Evolutionary conservation across 2,797 vertebrate genomes (phyloP).

Genomic region (Protonibea diacanthus): DNA sequence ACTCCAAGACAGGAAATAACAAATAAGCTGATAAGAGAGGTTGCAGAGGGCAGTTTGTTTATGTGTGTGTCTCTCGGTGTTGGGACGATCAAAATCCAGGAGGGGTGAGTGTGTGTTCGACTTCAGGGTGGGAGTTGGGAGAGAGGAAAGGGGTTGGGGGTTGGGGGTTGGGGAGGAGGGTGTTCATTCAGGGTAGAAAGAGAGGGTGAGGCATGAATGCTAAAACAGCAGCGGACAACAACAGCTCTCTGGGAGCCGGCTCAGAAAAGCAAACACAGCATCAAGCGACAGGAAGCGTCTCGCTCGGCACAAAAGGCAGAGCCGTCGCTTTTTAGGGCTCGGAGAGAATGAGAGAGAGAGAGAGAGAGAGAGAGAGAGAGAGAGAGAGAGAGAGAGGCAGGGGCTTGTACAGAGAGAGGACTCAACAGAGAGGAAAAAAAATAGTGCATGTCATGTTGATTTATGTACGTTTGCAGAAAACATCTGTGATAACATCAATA

Average conservation of each 20-base stretch:
- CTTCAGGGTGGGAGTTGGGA: conserved; percentile 42
- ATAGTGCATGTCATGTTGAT: conserved; percentile 16
- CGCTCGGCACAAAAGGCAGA: conserved; percentile 77
- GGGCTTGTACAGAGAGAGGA: conserved; percentile 25
- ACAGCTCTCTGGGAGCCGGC: conserved; percentile 79
- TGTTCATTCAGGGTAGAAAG: conserved; percentile 33
- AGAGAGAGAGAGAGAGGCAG: conserved; percentile 57
- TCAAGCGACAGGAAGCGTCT: conserved; percentile 85
- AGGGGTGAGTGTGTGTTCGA: conserved; percentile 33
- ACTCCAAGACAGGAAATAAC: conserved; percentile 40
- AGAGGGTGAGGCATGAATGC: conserved; percentile 74
- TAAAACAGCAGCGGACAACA: conserved; percentile 83
- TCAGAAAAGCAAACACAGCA: conserved; percentile 87
- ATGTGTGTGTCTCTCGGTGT: conserved; percentile 15
- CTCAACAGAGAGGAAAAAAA: conserved; percentile 19
- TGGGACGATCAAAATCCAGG: conserved; percentile 28
- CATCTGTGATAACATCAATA: conserved; percentile 11
- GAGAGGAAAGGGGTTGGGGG: conserved; percentile 44
- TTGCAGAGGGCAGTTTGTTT: conserved; percentile 27
- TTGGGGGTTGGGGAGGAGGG: conserved; percentile 5
- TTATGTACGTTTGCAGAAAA: conserved; percentile 17
- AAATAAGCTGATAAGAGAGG: conserved; percentile 39
- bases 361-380: conserved; percentile 46
- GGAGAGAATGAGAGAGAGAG: conserved; percentile 60
- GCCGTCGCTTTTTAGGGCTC: conserved; percentile 63